Evolutionary conservation across 1,140 invertebrate genomes (phyloP), one percentile per base, ranked within the genome.

Genomic region (Mya arenaria): DNA sequence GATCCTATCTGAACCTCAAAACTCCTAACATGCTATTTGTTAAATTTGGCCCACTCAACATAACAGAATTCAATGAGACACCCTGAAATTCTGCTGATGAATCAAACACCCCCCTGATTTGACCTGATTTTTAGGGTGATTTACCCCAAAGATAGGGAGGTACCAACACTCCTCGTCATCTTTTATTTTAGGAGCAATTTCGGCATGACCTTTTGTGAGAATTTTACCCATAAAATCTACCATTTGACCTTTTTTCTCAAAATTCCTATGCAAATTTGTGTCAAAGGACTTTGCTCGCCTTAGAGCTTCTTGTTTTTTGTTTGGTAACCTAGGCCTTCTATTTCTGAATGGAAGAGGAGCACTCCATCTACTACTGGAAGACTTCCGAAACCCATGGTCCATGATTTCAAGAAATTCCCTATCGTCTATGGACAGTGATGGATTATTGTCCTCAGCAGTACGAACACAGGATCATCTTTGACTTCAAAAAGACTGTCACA

Each of bases 11-110:
- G 2, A 78, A 78, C 10, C 39, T 8, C 28, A 66, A 28, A 55
- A 78, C 32, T 0, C 60, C 62, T 25, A 78, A 1, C 3, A 78
- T n/a, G 32, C n/a, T 65, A 41, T 66, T 78, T 77, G 93, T 92
- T 0, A 94, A 39, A 69, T 90, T 89, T 28, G 93, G 92, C 8
- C 89, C 89, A n/a, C 10, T 28, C 8, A 83, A 13, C 17, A 77
- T 37, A 0, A 75, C 52, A 23, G 10, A 6, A 36, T 77, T 83
- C 6, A 77, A 55, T 0, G 72, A 83, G 4, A 68, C 10, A 4
- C 23, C 34, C 1, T 56, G 1, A 30, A 13, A 68, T 32, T 56
- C 32, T 17, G 80, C 80, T 37, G 69, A 73, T 19, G 71, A 75
- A 36, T 75, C 71, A 39, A 83, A 75, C 3, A 83, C 71, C 4